These are phyloP conservation scores for Saccostrea echinata DNA, from an alignment of 1,140 invertebrate genomes.

Conservation along the genomic window DNA sequence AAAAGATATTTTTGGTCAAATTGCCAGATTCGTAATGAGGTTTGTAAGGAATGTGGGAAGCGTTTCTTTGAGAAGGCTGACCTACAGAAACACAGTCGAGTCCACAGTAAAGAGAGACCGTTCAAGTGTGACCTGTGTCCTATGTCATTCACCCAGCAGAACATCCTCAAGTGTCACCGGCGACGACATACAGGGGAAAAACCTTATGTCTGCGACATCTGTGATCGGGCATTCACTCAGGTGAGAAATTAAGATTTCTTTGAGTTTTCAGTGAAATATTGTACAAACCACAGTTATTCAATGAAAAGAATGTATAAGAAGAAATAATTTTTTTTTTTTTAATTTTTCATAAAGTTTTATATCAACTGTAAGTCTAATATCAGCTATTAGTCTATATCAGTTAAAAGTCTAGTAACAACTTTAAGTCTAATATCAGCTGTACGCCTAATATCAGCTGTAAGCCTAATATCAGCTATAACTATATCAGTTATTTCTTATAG, in stretches of 20 bases:
- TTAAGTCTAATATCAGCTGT: too few relatives aligned
- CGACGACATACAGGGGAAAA: conserved; percentile 97
- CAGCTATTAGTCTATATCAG: too few relatives aligned
- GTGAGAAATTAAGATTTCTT: not conserved
- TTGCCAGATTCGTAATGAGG: conserved; percentile 47
- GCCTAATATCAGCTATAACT: too few relatives aligned
- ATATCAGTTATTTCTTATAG: not conserved
- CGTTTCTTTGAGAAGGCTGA: conserved; percentile 80
- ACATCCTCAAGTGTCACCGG: conserved; percentile 97
- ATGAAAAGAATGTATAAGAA: too few relatives aligned
- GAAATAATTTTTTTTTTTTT: too few relatives aligned
- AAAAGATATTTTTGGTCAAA: not conserved
- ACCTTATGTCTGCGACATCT: conserved; percentile 88
- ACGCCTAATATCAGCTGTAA: too few relatives aligned
- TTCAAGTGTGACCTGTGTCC: conserved; percentile 98
- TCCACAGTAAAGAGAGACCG: conserved; percentile 97
- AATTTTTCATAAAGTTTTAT: too few relatives aligned
- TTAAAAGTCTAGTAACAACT: too few relatives aligned
- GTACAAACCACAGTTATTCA: too few relatives aligned
- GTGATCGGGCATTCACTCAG: conserved; percentile 80
- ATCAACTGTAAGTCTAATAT: too few relatives aligned
- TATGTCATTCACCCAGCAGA: conserved; percentile 96
- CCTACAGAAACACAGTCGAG: conserved; percentile 88
- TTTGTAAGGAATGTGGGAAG: conserved; percentile 85
- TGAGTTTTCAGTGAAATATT: too few relatives aligned